Base-by-base conservation (phyloP, 92 coral and sea anemone genomes). In the Umimayanthus chanpuru region DNA sequence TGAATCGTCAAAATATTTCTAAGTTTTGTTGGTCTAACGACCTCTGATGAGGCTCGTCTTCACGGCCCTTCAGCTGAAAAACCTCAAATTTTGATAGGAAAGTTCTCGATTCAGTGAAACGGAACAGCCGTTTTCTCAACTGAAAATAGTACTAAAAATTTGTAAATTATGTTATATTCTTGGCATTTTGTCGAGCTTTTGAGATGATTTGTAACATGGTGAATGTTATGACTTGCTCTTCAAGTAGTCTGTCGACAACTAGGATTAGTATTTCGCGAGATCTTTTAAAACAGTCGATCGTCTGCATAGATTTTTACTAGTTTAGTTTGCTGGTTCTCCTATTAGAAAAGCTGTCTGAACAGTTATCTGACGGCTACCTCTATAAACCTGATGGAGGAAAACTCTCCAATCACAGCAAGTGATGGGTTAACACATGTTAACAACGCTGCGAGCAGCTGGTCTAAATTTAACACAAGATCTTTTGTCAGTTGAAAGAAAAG, bases 171-270 rank as follows among this genome's bases (percentile, higher is more conserved):
- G 68, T 21, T 23, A 20, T 61, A 20, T 61, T 61, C n/a, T 61
- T 61, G 15, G 26, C 68, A 61, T 47, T 47, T 47, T 47, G 50
- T 47, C 10, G 50, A 47, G 7, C 21, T 20, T 5, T 61, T 61
- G 18, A 76, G 29, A 26, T 53, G 67, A 55, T 10, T 40, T 30
- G 58, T 2, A 53, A 53, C 58, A 80, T 32, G 84, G 12, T 56
- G 38, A 55, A 29, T 80, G 71, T 80, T 72, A 58, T 56, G 84
- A 56, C 71, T 79, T 16, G 28, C 36, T 80, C 64, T 25, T 55
- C 84, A 80, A 80, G 84, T 80, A 80, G 40, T 80, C 71, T 80
- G 71, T 80, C 84, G 71, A 53, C 67, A 80, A 80, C 12, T 50
- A 49, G 14, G 23, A 28, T 80, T 26, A 23, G 44, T 30, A 67